Percentiles rank a stretch among this genome's conserved stretches.
phyloP scores from a whole-genome alignment of 2,888 invertebrate species.

The Lapara coniferarum region DNA sequence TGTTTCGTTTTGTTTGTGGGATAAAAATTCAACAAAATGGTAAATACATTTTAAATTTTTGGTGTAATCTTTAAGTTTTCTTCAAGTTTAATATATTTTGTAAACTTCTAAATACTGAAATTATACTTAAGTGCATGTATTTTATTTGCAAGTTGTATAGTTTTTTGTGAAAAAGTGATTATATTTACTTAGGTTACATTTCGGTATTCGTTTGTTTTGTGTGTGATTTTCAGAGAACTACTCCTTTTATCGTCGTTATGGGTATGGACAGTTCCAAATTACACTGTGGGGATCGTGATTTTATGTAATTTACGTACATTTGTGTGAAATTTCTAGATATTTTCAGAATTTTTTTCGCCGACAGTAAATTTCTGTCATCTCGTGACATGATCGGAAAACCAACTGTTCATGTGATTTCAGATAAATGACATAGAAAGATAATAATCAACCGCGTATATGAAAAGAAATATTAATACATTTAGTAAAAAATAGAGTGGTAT shows the following conservation, averaged over 20 bases:
- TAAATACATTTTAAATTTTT: conserved; percentile 65
- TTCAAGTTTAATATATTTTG: neutral
- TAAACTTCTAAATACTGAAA: conserved; percentile 34
- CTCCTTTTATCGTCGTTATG: conserved; percentile 30
- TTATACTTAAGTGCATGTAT: conserved; percentile 45
- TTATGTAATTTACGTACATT: neutral
- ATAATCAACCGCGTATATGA: conserved; percentile 10
- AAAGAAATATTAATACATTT: conserved; percentile 20
- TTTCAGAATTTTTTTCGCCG: conserved; percentile 32
- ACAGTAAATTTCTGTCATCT: conserved; percentile 31
- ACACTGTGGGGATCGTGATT: neutral
- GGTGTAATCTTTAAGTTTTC: conserved; percentile 51
- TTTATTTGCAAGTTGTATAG: conserved; percentile 48
- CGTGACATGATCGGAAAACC: conserved; percentile 45
- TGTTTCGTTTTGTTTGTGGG: conserved; percentile 46
- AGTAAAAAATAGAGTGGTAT: neutral
- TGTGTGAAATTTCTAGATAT: conserved; percentile 14
- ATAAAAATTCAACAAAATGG: conserved; percentile 62
- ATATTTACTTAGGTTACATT: conserved; percentile 29
- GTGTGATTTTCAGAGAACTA: neutral
- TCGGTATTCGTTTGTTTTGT: conserved; percentile 7
- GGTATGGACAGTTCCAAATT: conserved; percentile 39
- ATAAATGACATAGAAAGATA: conserved; percentile 42
- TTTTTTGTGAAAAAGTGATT: conserved; percentile 42
- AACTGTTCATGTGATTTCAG: conserved; percentile 58